Base-by-base conservation (phyloP, 2,888 invertebrate genomes). In the Acleris emargana region DNA sequence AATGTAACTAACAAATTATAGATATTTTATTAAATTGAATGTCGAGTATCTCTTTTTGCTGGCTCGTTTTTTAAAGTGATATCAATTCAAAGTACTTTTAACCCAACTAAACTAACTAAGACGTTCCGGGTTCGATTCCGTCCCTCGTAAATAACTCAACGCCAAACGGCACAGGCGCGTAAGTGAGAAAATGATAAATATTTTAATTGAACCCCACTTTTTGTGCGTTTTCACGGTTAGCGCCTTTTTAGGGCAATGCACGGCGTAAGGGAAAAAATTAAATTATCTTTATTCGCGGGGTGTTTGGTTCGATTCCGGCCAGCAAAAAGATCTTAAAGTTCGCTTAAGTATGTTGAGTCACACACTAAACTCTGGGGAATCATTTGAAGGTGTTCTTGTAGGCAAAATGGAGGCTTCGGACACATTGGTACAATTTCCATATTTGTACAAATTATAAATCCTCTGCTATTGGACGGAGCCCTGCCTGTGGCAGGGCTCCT, bases 181-280 rank as follows among this genome's bases (percentile, higher is more conserved):
- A 76, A 72, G 70, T 73, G 74, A 71, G 73, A 73, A 74, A 75
- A 76, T 76, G 72, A 72, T 67, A 74, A 73, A 75, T 73, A 76
- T 78, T 75, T 77, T 74, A 78, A 77, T 78, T 77, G 71, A 78
- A 68, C 52, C 66, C 58, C 50, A 51, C 61, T 77, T 77, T 74
- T 76, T 77, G 64, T 67, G 28, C 64, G 70, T 74, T 75, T 77
- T 76, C 73, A 72, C 72, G 73, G 72, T 70, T 67, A 68, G 54
- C 64, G 57, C 68, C 71, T 62, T 70, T 62, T 68, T 62, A 49
- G 68, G 68, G 18, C 55, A 59, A 28, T 58, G 61, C 54, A n/a
- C 22, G 55, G 2, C 20, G 42, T 38, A 28, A 20, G 28, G 49
- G 47, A 59, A 64, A 50, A 64, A 50, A 25, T 59, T 2, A 38